Conservation (phyloP, 1,140 invertebrate genomes). For the Rhyzopertha dominica region DNA sequence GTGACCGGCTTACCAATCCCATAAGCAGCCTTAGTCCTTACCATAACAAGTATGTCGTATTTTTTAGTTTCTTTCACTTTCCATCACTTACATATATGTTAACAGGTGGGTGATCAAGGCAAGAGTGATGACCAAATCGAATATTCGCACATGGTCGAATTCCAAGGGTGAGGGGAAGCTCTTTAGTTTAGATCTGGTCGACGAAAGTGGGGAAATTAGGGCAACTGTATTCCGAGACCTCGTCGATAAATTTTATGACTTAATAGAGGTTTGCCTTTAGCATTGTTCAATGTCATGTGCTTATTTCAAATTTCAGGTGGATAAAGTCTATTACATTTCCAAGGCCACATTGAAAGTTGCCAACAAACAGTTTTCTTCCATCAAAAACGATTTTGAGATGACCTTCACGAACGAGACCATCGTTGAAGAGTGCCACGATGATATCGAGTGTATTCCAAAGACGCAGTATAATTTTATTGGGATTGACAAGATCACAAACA, state of each 20-base stretch:
- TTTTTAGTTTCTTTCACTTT: constrained; percentile 2
- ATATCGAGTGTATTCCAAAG: constrained; percentile 61
- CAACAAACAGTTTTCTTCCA: constrained; percentile 79
- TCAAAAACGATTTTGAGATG: constrained; percentile 97
- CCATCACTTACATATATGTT: constrained; percentile 8
- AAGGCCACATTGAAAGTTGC: constrained; percentile 80
- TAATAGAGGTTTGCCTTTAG: constrained; percentile 68
- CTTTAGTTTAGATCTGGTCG: constrained; percentile 88
- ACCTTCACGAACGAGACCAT: constrained; percentile 78
- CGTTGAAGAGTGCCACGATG: constrained; percentile 64
- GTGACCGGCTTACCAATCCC: constrained; percentile 54
- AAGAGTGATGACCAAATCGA: constrained; percentile 77
- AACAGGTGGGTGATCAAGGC: constrained; percentile 88
- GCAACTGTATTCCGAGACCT: constrained; percentile 90
- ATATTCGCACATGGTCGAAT: constrained; percentile 85
- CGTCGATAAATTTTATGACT: constrained; percentile 86
- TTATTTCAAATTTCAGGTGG: constrained; percentile 52
- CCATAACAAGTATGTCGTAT: constrained; percentile 70
- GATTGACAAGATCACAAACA: constrained; percentile 68
- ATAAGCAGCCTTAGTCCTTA: constrained; percentile 83
- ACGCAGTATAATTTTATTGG: constrained; percentile 80
- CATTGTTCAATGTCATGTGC: background rate
- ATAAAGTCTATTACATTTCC: constrained; percentile 85
- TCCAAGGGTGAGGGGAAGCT: constrained; percentile 88
- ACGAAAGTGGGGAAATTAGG: constrained; percentile 91